These are phyloP conservation scores for Petrocephalus sullivani DNA, from an alignment of 2,797 vertebrate species.

Conservation along the genomic window DNA sequence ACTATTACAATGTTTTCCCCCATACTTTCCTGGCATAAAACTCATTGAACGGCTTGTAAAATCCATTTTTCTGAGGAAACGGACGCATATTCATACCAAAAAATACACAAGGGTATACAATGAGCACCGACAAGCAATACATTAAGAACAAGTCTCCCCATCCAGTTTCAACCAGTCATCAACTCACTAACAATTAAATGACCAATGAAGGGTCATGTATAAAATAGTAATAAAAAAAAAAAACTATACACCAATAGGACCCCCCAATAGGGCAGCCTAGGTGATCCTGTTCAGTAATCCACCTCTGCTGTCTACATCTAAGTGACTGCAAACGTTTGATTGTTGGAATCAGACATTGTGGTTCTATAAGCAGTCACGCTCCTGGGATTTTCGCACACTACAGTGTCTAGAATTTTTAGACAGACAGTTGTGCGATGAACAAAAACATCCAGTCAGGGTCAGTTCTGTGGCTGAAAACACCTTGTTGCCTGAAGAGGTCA, in stretches of 20 bases:
- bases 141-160: background rate
- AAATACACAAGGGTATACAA: background rate
- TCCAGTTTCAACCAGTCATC: background rate
- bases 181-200: background rate
- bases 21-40: background rate
- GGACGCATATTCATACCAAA: background rate
- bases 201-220: background rate
- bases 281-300: background rate
- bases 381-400: background rate
- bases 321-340: background rate
- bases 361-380: background rate
- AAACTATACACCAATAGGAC: background rate
- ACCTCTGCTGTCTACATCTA: background rate
- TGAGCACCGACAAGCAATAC: background rate
- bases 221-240: background rate
- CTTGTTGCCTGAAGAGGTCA: background rate
- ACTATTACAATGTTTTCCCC: background rate
- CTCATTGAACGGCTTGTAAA: background rate
- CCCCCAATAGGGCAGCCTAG: background rate
- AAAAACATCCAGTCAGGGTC: background rate
- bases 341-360: background rate
- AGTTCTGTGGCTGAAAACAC: background rate
- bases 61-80: background rate
- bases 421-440: background rate
- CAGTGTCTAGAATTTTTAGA: background rate